Percentiles rank a stretch among this genome's conserved stretches.
phyloP scores from a whole-genome alignment of 2,797 vertebrate genomes.

The Dipus sagitta region DNA sequence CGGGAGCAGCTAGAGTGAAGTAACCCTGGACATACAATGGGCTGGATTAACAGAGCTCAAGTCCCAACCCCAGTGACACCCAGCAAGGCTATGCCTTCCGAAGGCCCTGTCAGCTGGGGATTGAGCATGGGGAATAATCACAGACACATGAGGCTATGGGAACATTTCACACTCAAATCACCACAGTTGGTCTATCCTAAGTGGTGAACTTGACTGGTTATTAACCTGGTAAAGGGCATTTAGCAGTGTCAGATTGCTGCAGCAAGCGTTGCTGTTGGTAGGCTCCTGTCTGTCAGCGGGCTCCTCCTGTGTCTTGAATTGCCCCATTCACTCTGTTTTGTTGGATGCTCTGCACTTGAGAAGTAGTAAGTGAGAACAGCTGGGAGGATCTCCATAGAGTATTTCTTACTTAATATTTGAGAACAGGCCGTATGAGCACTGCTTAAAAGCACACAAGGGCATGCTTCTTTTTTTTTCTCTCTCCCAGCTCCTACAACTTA shows the following conservation, averaged over 20 bases:
- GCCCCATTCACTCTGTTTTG: background rate
- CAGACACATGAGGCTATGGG: too few relatives aligned
- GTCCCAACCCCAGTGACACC: too few relatives aligned
- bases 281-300: background rate
- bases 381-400: background rate
- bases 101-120: too few relatives aligned
- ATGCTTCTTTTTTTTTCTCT: background rate
- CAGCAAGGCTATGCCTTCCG: too few relatives aligned
- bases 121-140: too few relatives aligned
- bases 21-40: too few relatives aligned
- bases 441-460: background rate
- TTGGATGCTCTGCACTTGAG: background rate
- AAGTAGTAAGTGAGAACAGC: background rate
- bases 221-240: background rate
- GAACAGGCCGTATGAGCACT: background rate
- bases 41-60: too few relatives aligned
- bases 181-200: background rate
- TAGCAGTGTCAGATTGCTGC: background rate
- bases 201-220: background rate
- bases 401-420: constrained; percentile 27
- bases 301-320: background rate
- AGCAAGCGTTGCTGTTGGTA: background rate
- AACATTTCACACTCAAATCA: too few relatives aligned
- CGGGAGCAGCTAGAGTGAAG: too few relatives aligned
- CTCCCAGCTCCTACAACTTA: background rate